Base-by-base conservation (phyloP, 1,140 invertebrate species). In the Nasonia vitripennis region DNA sequence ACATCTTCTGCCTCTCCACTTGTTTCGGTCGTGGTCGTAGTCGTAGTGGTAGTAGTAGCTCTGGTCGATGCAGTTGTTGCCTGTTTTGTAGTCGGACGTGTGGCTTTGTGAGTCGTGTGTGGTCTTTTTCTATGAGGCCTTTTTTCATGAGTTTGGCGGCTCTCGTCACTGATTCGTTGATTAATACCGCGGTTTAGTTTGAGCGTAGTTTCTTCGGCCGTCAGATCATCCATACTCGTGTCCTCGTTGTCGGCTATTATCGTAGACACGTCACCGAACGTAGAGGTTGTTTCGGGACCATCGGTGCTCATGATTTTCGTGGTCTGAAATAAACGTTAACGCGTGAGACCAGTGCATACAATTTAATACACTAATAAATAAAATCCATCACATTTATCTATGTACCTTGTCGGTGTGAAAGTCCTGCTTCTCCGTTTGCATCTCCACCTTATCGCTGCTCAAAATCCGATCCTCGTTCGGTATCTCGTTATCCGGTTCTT, bases 401-500 rank as follows among this genome's bases (percentile, higher is more conserved):
- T 62, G 55, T 68, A 82, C 75, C 67, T 81, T 78, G 20, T 77
- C 48, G n/a, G 77, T 20, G 2, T n/a, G 31, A 12, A 45, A 20
- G 2, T 75, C 34, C n/a, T 74, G n/a, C 20, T 51, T 1, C 20
- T 68, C 34, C 67, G 20, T 75, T 51, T 73, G 73, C 20, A 34
- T 0, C n/a, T 84, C 78, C 45, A 80, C 41, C 20, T 81, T 75
- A 10, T 68, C 41, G 7, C 51, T 17, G 0, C 37, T 5, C n/a
- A 37, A 31, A 45, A 83, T 86, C 10, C 77, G 79, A 51, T 86
- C 86, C 0, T 89, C 86, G n/a, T 79, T 78, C 5, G 86, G 80
- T 1, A 88, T 87, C n/a, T 88, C 87, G 31, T 85, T 89, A 2
- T 86, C 85, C 0, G 11, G 7, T 5, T 84, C 84, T 1, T 80